Conservation (phyloP, 2,888 invertebrate species). For the Phyto melanocephala region DNA sequence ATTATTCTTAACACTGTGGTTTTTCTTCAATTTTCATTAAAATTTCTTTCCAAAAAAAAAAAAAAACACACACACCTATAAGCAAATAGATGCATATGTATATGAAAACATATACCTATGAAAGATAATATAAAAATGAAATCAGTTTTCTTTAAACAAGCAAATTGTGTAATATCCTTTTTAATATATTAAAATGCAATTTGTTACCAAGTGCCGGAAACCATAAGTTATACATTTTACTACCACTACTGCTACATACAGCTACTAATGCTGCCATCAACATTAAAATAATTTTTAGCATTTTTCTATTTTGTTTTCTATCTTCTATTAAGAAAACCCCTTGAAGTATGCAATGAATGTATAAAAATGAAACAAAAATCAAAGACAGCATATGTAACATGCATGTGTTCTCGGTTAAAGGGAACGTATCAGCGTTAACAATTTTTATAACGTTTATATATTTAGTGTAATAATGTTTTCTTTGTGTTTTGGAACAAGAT, state of each 20-base stretch:
- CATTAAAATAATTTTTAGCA: neutral
- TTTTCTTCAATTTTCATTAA: no score
- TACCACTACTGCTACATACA: neutral
- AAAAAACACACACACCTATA: no score
- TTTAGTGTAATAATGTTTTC: constrained; percentile 28
- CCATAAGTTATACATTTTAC: constrained; percentile 56
- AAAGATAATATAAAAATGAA: no score
- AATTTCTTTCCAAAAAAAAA: no score
- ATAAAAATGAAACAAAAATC: neutral
- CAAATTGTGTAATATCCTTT: constrained; percentile 56
- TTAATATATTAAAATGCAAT: constrained; percentile 57
- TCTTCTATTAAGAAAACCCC: neutral
- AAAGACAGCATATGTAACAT: constrained; percentile 3
- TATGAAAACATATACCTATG: no score
- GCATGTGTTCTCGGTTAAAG: neutral
- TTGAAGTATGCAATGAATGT: constrained; percentile 18
- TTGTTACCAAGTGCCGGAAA: constrained; percentile 63
- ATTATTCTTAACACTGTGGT: no score
- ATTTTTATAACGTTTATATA: constrained; percentile 39
- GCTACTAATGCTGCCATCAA: neutral
- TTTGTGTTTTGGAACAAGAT: constrained; percentile 37
- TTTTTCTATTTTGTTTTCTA: neutral
- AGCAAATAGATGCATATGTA: no score
- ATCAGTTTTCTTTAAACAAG: constrained; percentile 45
- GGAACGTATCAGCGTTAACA: neutral